These are phyloP conservation scores for Megaceryle alcyon DNA, from an alignment of 2,797 vertebrate genomes.

Conservation along the genomic window DNA sequence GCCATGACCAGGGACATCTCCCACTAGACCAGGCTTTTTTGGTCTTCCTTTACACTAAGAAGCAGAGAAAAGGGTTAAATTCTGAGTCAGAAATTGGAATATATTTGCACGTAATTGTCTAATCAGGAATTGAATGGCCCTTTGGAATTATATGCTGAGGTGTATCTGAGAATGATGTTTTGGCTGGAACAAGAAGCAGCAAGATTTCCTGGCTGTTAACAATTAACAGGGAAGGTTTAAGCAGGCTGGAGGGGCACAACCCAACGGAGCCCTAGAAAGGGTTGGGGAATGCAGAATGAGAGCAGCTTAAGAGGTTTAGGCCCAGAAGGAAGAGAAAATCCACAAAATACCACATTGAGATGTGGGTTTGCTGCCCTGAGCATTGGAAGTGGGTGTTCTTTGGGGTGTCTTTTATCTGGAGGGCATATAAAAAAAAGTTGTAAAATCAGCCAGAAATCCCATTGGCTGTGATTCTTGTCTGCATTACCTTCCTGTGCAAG, in stretches of 20 bases:
- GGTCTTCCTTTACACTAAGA: not conserved
- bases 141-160: not conserved
- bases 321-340: not conserved
- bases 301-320: not conserved
- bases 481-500: not conserved
- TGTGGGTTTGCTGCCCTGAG: not conserved
- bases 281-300: accelerated
- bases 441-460: not conserved
- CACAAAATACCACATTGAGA: not conserved
- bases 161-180: not conserved
- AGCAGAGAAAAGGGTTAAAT: constrained; percentile 1
- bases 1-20: no score
- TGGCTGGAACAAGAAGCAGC: not conserved
- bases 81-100: not conserved
- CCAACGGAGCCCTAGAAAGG: not conserved
- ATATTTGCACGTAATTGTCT: constrained; percentile 21
- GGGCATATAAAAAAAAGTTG: not conserved
- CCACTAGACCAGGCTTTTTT: not conserved
- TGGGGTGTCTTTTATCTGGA: not conserved
- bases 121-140: not conserved
- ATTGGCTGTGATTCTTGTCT: not conserved
- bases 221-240: not conserved
- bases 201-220: not conserved
- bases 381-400: not conserved
- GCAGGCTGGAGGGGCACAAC: not conserved